These are phyloP conservation scores for Chloroceryle amazona DNA, from an alignment of 2,797 vertebrate genomes.

Conservation along the genomic window DNA sequence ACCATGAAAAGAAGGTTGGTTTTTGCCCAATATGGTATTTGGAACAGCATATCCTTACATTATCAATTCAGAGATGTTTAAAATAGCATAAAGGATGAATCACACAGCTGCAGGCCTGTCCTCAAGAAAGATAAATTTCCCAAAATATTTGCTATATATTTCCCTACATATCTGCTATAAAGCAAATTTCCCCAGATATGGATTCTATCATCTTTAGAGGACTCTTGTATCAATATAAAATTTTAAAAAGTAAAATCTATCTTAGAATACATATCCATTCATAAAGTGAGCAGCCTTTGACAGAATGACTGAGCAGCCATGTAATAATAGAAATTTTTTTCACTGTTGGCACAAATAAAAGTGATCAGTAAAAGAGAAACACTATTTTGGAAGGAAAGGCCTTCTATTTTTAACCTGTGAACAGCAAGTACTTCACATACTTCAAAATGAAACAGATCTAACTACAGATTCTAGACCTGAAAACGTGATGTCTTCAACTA, in stretches of 20 bases:
- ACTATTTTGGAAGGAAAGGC: neutral
- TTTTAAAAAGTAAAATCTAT: neutral
- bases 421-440: neutral
- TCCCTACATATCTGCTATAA: neutral
- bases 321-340: neutral
- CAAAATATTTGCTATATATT: neutral
- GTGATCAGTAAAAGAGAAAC: neutral
- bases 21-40: neutral
- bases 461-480: neutral
- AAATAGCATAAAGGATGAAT: constrained; percentile 16
- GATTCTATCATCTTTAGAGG: neutral
- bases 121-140: neutral
- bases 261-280: neutral
- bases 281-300: neutral
- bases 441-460: neutral
- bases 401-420: neutral
- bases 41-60: neutral
- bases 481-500: neutral
- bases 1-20: neutral
- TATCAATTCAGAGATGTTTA: neutral
- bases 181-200: neutral
- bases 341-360: neutral
- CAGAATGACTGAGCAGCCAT: neutral
- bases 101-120: constrained; percentile 1
- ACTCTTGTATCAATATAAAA: neutral